Base-by-base conservation (phyloP, 2,797 vertebrate species). In the Rhynchotus rufescens region DNA sequence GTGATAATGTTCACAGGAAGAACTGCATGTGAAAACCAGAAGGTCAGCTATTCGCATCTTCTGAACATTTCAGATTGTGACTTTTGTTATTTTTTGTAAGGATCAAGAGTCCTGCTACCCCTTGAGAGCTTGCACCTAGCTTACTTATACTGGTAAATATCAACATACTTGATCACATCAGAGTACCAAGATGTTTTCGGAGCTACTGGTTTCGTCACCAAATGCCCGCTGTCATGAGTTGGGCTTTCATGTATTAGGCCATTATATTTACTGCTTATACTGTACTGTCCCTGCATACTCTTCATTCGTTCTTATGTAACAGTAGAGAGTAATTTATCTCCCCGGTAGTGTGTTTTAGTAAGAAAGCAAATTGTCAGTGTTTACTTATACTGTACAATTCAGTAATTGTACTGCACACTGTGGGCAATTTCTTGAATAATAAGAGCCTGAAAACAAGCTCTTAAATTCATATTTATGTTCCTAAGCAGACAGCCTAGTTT, bases 311-410 rank as follows among this genome's bases (percentile, higher is more conserved):
- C 74, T 88, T 88, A 3, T 22, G 5, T 52, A 84, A 59, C 25
- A 81, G 45, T 56, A 79, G 42, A 89, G 73, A 81, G 67, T 51
- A 30, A 32, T 79, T 89, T 62, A 62, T 62, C 10, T 95, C 82
- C 65, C 66, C 85, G 30, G 34, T 47, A 80, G 34, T 19, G 10
- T 85, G 34, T 88, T 89, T 90, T 47, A 62, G 61, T 73, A 57
- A 51, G 40, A 60, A 36, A 80, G 83, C 36, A 64, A 93, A 79
- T 73, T 69, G 51, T 82, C 79, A 86, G 8, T 73, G 47, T 89
- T 93, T 92, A 66, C 80, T 86, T 86, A 71, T 12, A 21, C 38
- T 88, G 28, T 61, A 73, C 36, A 84, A 30, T 81, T 83, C 77
- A 73, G 75, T 86, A 74, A 64, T 86, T 79, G 78, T 54, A 36